Percentiles rank a stretch among this genome's conserved stretches.
Evolutionary conservation across 2,888 invertebrate genomes (phyloP).

Genomic region (Entomobrya multifasciata): DNA sequence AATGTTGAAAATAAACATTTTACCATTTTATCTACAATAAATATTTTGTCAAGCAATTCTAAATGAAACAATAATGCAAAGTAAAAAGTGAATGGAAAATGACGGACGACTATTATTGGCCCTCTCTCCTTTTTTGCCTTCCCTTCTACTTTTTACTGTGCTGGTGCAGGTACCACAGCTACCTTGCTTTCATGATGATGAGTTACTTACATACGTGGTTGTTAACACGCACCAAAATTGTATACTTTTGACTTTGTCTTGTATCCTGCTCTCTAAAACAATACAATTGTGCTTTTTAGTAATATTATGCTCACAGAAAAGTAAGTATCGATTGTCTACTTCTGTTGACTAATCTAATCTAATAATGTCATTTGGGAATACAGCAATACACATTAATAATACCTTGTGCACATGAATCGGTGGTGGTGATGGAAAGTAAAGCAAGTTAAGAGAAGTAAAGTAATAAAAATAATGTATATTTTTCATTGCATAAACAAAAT

Average conservation of each 20-base stretch:
- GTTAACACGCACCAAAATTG: neutral
- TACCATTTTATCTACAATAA: slow-evolving; percentile 45
- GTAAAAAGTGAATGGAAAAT: slow-evolving; percentile 38
- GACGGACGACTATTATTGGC: neutral
- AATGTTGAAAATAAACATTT: slow-evolving; percentile 36
- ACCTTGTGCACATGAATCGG: neutral
- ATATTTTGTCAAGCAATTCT: slow-evolving; percentile 46
- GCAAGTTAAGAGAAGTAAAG: neutral
- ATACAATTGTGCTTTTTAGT: slow-evolving; percentile 4
- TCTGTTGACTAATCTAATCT: slow-evolving; percentile 51
- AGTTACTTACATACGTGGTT: slow-evolving; percentile 20
- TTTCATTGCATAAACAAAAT: slow-evolving; percentile 39
- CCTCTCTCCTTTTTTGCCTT: neutral
- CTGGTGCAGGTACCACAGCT: neutral
- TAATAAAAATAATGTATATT: neutral
- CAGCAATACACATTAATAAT: neutral
- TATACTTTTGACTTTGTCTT: too few species aligned
- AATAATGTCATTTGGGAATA: slow-evolving; percentile 58
- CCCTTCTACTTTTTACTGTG: too few species aligned
- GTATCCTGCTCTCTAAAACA: slow-evolving; percentile 10
- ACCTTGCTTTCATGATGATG: too few species aligned
- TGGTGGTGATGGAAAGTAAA: neutral
- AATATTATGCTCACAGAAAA: too few species aligned
- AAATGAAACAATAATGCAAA: slow-evolving; percentile 38
- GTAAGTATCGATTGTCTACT: slow-evolving; percentile 41